Percentiles rank a stretch among this genome's conserved stretches.
Conservation (phyloP, 2,113 vertebrate genomes). For the Procavia capensis region DNA sequence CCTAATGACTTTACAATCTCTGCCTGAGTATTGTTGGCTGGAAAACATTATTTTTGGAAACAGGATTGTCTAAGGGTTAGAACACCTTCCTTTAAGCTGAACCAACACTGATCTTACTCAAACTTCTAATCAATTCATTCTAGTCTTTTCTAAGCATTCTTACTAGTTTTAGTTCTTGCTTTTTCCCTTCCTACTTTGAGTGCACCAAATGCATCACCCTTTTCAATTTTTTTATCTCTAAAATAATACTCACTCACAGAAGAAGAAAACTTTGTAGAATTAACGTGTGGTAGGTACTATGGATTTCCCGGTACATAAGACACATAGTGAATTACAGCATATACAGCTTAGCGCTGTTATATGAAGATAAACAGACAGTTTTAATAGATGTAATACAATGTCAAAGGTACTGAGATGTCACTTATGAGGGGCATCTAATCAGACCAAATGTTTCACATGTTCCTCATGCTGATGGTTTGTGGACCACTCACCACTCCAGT, state of each 20-base stretch:
- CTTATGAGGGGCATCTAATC: not conserved
- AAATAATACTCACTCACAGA: not conserved
- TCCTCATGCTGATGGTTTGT: not conserved
- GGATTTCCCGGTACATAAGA: not conserved
- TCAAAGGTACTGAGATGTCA: rapidly evolving
- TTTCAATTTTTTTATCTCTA: not conserved
- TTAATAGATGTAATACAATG: slow-evolving; percentile 28
- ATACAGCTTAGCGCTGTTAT: not conserved
- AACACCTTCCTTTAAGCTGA: not conserved
- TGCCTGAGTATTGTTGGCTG: not conserved
- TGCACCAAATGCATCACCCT: not conserved
- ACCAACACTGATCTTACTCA: not conserved
- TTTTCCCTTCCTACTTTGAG: not conserved
- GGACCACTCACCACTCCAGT: not conserved
- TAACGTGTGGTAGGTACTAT: not conserved
- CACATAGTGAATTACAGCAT: not conserved
- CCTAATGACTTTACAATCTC: not conserved
- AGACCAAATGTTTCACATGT: not conserved
- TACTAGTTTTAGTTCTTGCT: not conserved
- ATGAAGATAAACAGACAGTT: not conserved
- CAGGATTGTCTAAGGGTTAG: not conserved
- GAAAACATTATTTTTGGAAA: slow-evolving; percentile 5
- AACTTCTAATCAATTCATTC: not conserved
- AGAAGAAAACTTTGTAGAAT: slow-evolving; percentile 7
- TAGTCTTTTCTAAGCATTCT: not conserved